Conservation (phyloP, 1,140 invertebrate species). For the Atopsyche davidsoni region DNA sequence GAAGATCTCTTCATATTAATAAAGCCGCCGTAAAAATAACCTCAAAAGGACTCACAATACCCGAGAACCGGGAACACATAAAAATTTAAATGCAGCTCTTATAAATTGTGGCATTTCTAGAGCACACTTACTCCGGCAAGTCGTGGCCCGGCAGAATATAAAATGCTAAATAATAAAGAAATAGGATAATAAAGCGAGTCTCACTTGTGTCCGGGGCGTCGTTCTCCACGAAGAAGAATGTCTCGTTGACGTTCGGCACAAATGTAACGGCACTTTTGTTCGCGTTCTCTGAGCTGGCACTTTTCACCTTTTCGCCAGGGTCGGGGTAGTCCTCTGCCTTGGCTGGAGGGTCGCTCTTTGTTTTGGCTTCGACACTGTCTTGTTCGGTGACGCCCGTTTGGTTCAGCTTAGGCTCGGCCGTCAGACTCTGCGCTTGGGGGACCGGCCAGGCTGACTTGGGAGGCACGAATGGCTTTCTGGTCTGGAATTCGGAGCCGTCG, state of each 20-base stretch:
- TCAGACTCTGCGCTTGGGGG: constrained; percentile 21
- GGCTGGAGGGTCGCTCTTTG: background rate
- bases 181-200: too few relatives aligned
- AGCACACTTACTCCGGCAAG: too few relatives aligned
- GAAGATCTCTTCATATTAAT: too few relatives aligned
- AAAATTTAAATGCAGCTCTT: too few relatives aligned
- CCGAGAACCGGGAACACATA: too few relatives aligned
- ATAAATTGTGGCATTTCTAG: too few relatives aligned
- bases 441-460: constrained; percentile 28
- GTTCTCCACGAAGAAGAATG: constrained; percentile 25
- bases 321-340: constrained; percentile 25
- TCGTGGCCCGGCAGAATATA: too few relatives aligned
- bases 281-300: background rate
- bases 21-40: too few relatives aligned
- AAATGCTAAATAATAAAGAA: constrained; percentile 3
- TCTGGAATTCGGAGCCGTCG: constrained; percentile 7
- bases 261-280: constrained; percentile 20
- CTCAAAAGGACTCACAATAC: too few relatives aligned
- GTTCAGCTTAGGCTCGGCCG: constrained; percentile 21
- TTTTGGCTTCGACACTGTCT: background rate
- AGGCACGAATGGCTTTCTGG: constrained; percentile 22
- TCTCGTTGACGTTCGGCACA: constrained; percentile 17
- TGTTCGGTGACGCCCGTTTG: constrained; percentile 3
- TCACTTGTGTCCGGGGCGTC: constrained; percentile 28
- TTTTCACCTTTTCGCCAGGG: constrained; percentile 22